phyloP scores from a whole-genome alignment of 1,140 invertebrate species.

The Pararge aegeria region DNA sequence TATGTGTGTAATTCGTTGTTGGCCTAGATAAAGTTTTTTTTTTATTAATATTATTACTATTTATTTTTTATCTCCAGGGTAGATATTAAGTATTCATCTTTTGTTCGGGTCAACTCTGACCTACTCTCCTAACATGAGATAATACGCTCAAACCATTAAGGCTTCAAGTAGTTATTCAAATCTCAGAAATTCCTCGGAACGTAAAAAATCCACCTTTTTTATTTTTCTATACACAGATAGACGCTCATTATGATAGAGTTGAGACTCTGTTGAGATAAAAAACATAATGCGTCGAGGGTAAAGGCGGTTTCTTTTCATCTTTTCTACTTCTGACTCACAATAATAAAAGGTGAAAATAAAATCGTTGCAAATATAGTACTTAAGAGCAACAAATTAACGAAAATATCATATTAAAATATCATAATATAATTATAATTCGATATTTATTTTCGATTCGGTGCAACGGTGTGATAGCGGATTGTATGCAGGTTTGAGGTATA shows the following conservation, averaged over 20 bases:
- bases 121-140: background rate
- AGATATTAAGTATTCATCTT: too few species aligned
- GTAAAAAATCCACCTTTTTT: background rate
- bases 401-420: too few species aligned
- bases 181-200: background rate
- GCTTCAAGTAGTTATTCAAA: background rate
- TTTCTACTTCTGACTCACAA: background rate
- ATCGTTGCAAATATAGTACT: background rate
- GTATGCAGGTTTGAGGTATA: too few species aligned
- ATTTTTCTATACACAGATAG: slow-evolving; percentile 2
- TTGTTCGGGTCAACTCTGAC: too few species aligned
- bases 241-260: slow-evolving; percentile 4
- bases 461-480: too few species aligned
- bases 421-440: too few species aligned
- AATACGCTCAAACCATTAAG: background rate
- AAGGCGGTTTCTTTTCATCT: background rate
- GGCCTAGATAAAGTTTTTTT: too few species aligned
- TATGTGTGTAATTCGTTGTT: too few species aligned
- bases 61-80: too few species aligned
- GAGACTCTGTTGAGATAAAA: background rate
- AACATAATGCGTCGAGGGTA: background rate
- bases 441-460: too few species aligned
- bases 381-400: too few species aligned
- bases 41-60: too few species aligned
- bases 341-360: background rate